Base-by-base conservation (phyloP, 2,888 invertebrate genomes). In the Eledona agricola region DNA sequence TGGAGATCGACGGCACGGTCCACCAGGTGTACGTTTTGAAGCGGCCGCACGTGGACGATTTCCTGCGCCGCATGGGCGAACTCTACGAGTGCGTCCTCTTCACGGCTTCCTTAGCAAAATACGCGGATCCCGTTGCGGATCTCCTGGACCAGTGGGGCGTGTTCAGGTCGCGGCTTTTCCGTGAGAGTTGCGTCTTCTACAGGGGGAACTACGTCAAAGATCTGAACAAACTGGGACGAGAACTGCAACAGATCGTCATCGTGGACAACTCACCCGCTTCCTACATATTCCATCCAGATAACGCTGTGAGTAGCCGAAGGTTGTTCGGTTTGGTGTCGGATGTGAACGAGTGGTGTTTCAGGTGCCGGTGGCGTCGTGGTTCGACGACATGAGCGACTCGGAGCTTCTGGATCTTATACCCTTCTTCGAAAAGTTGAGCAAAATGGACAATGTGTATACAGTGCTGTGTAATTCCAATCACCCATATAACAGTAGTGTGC, bases 181-280 rank as follows among this genome's bases (percentile, higher is more conserved):
- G 99, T 78, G 99, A 99, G 84, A 96, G 98, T 67, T 99, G 99
- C 83, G 98, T 98, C 78, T 99, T 96, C 84, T 96, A 99, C 82
- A 87, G 96, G 79, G 99, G 99, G 69, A 99, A 98, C 82, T 99
- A 99, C 82, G 98, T 99, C 71, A 99, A 99, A 84, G 99, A 99
- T 84, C 86, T 99, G 72, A 96, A 96, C 83, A 93, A 95, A 74
- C 83, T 99, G 63, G 99, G 99, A 55, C 85, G 99, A 62, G 96
- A 97, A 79, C 82, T 99, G 76, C 89, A 93, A 70, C 92, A 95
- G 78, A 95, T 97, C 72, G 89, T 99, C 72, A 99, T 99, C 72
- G 93, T 99, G 65, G 99, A 99, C 84, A 99, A 99, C 82, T 99
- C 98, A 72, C 99, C 99, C 70, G 97, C 97, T 72, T 96, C 96